Evolutionary conservation across 2,797 vertebrate species (phyloP).

Genomic region (Anniella stebbinsi): DNA sequence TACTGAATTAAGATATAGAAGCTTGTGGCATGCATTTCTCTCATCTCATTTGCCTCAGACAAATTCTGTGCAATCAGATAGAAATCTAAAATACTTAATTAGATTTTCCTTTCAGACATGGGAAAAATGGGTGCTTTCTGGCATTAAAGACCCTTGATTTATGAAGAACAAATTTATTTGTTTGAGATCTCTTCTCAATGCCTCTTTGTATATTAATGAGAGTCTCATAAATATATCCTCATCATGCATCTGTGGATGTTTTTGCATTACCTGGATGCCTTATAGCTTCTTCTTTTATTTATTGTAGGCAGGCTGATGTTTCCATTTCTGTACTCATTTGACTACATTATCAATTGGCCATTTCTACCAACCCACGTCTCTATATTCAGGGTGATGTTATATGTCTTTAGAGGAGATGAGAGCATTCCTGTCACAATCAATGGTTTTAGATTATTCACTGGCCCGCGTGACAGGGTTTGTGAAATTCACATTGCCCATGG

Average conservation of each 20-base stretch:
- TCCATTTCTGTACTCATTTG: not conserved
- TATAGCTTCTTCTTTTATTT: constrained; percentile 30
- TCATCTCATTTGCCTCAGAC: not conserved
- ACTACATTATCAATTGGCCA: not conserved
- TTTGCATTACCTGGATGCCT: not conserved
- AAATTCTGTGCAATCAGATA: not conserved
- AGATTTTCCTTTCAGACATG: not conserved
- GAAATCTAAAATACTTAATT: constrained; percentile 3
- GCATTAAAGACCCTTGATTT: not conserved
- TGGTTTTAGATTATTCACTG: constrained; percentile 11
- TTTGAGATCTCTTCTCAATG: not conserved
- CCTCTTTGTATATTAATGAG: not conserved
- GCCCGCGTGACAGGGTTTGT: constrained; percentile 16
- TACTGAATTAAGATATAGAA: not conserved
- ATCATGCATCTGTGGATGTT: not conserved
- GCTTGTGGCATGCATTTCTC: not conserved
- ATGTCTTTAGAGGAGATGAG: constrained; percentile 1
- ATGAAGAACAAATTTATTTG: not conserved
- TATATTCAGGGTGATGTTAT: not conserved
- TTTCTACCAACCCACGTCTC: not conserved
- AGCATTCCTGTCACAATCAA: not conserved
- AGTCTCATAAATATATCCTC: not conserved
- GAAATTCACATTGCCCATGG: constrained; percentile 53
- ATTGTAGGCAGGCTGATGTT: not conserved
- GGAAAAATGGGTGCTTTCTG: not conserved